These are phyloP conservation scores for Rotaria sp. DNA, from an alignment of 2,888 invertebrate species.

Conservation along the genomic window DNA sequence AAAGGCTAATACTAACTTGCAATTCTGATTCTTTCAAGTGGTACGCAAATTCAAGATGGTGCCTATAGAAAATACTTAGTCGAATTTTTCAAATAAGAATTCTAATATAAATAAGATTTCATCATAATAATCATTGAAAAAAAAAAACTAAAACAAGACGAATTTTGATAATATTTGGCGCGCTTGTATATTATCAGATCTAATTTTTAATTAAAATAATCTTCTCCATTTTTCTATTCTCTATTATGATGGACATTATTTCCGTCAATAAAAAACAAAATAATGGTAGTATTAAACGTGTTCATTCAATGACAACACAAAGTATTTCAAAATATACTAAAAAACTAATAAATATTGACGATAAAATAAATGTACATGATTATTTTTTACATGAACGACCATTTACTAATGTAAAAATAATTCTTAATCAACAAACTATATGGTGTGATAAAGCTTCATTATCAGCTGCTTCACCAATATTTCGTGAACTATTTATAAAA, in stretches of 20 bases:
- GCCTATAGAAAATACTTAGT: not conserved
- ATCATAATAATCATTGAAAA: no score
- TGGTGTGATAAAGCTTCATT: not conserved
- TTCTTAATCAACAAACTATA: not conserved
- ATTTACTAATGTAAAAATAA: not conserved
- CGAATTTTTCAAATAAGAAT: not conserved
- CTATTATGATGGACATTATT: not conserved
- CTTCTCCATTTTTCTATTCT: not conserved
- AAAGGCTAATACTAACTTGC: not conserved
- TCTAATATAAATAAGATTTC: no score
- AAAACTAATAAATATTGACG: not conserved
- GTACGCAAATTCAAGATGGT: not conserved
- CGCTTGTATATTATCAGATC: not conserved
- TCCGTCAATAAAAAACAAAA: not conserved
- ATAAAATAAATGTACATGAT: not conserved
- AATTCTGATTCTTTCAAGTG: not conserved
- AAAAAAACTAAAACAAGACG: no score
- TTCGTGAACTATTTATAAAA: not conserved
- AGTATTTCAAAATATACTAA: not conserved
- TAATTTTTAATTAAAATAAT: not conserved
- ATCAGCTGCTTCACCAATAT: not conserved
- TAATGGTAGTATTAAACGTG: not conserved
- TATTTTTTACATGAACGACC: constrained; percentile 16
- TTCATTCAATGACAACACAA: not conserved
- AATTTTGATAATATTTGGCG: not conserved